Base-by-base conservation (phyloP, 2,797 vertebrate species). In the Chaunax sp. region DNA sequence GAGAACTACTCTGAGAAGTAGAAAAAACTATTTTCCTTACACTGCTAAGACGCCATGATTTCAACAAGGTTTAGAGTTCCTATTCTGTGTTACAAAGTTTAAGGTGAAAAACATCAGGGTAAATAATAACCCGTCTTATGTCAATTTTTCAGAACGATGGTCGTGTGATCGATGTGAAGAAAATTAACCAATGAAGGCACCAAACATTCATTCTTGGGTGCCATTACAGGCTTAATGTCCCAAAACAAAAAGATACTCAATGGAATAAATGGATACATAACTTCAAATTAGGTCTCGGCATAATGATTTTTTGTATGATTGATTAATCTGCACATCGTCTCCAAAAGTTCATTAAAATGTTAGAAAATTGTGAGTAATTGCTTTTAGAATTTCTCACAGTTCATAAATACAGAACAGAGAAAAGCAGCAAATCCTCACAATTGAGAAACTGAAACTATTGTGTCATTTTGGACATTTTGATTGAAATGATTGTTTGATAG, bases 221-320 rank as follows among this genome's bases (percentile, higher is more conserved):
- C 52, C 9, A 62, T 47, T 59, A 78, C 10, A 64, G 38, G 38
- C 45, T 67, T 70, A 68, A 78, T 64, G 61, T 77, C 57, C 62
- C 55, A 83, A 78, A 71, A 69, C 33, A 59, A 23, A 46, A 76
- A 75, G 54, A 77, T 45, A 53, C 26, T 33, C 1, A 5, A n/a
- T 23, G 10, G 10, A 65, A 6, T 64, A 59, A 77, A 74, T 26
- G 18, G 43, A 61, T 11, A 51, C 25, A 73, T 38, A 50, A 30
- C 26, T 47, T 41, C 14, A 71, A 59, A 75, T 60, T 15, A 37
- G 8, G 28, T 28, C 8, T n/a, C n/a, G 16, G 52, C 38, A 35
- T 68, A 47, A 50, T 65, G 18, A n/a, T 30, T 37, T 72, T 46
- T 38, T 72, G 35, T 63, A 20, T 52, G 51, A 67, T 46, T 75